Evolutionary conservation across 1,140 invertebrate species (phyloP), one percentile per base, ranked within the genome.

Genomic region (Probaryconus sp.): DNA sequence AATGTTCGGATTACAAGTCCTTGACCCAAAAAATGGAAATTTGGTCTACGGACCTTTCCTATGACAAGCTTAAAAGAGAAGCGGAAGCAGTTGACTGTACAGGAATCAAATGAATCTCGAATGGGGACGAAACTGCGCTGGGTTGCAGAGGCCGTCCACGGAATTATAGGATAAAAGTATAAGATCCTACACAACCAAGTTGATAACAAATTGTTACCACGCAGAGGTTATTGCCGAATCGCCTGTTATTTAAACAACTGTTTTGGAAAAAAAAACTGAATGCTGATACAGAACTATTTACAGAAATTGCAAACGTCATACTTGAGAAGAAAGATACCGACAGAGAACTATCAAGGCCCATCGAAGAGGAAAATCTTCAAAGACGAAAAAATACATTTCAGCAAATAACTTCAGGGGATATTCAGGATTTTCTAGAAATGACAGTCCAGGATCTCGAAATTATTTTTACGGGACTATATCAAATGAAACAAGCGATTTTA

Each of bases 121-220:
- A 68, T 74, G 20, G 81, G 85, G 0, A 85, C 78, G 2, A 83
- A 83, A 79, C 45, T 83, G 35, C 56, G 82, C 11, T 85, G 81
- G 82, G 76, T 69, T 5, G 81, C 85, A 6, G 81, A 87, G 81
- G 63, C 81, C 13, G 74, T 81, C 5, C 83, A 86, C 65, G 80
- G 83, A 0, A 38, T 53, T 10, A 40, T 80, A 14, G 68, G 43
- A 53, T 55, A 77, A 53, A 83, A 79, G 47, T 79, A 61, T 61
- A 38, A 37, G 9, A 40, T 82, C 5, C 40, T 82, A 13, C 38
- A 81, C 40, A 56, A 82, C 33, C 65, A 70, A 60, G 9, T 82
- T 0, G 74, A 81, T 40, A 83, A 83, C 50, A 78, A 79, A 17
- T 21, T 77, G 13, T 18, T 81, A 11, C 70, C 47, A 2, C 47